These are phyloP conservation scores for Myiotriccus ornatus DNA, from an alignment of 2,797 vertebrate species.

Conservation along the genomic window DNA sequence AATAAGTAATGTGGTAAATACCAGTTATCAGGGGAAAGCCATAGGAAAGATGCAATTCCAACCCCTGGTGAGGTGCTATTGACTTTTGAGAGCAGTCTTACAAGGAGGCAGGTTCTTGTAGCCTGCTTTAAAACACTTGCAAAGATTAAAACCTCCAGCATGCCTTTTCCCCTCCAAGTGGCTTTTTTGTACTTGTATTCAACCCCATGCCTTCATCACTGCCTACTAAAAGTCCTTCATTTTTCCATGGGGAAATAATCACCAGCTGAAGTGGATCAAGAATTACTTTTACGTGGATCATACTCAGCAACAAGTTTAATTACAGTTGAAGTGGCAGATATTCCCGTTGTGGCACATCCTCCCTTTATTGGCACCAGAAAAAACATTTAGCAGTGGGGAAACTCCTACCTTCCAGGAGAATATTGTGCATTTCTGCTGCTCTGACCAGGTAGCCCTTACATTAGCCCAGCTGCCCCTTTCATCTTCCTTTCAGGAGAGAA, in stretches of 20 bases:
- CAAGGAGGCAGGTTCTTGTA: background rate
- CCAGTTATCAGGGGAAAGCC: background rate
- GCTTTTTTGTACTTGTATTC: background rate
- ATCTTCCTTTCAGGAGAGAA: background rate
- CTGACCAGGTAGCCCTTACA: background rate
- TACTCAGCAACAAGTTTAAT: slow-evolving; percentile 56
- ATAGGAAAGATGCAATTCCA: background rate
- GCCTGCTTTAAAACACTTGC: background rate
- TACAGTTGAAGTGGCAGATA: slow-evolving; percentile 48
- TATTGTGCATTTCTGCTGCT: background rate
- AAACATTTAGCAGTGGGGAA: background rate
- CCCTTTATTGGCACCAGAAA: background rate
- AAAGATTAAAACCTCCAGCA: background rate
- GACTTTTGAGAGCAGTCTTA: background rate
- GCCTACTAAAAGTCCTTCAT: slow-evolving; percentile 22
- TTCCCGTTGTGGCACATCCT: slow-evolving; percentile 20
- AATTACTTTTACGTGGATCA: slow-evolving; percentile 29
- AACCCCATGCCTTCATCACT: background rate
- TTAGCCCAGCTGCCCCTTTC: background rate
- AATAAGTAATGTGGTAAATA: background rate
- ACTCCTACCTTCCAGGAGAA: background rate
- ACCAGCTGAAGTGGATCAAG: slow-evolving; percentile 40
- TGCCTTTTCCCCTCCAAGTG: background rate
- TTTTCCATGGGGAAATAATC: slow-evolving; percentile 58
- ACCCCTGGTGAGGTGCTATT: background rate